Conservation (phyloP, 2,888 invertebrate genomes). For the Lasioglossum morio region DNA sequence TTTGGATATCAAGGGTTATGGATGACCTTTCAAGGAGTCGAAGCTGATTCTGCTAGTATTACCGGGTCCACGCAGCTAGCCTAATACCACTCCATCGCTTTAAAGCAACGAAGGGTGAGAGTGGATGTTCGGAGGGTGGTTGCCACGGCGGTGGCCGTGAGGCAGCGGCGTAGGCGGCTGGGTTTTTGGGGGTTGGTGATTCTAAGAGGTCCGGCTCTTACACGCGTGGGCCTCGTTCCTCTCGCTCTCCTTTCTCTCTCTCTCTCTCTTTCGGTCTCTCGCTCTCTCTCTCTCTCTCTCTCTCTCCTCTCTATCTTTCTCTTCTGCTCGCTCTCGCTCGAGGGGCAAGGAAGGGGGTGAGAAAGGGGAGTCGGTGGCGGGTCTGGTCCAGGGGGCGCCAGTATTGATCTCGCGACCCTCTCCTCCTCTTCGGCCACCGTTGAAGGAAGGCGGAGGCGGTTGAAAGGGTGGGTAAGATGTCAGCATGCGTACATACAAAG, state of each 20-base stretch:
- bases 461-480: slow-evolving; percentile 83
- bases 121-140: slow-evolving; percentile 77
- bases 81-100: slow-evolving; percentile 81
- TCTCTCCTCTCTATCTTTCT: background rate
- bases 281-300: background rate
- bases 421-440: slow-evolving; percentile 68
- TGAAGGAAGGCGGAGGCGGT: slow-evolving; percentile 74
- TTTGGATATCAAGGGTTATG: background rate
- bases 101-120: slow-evolving; percentile 79
- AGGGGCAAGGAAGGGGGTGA: slow-evolving; percentile 53
- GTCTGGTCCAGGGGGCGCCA: slow-evolving; percentile 83
- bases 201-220: slow-evolving; percentile 83
- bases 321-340: background rate
- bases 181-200: slow-evolving; percentile 79
- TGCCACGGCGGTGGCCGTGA: slow-evolving; percentile 73
- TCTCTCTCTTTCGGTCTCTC: slow-evolving; percentile 21
- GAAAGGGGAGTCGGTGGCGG: slow-evolving; percentile 74
- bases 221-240: slow-evolving; percentile 76
- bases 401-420: slow-evolving; percentile 83
- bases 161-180: slow-evolving; percentile 72
- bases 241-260: slow-evolving; percentile 22
- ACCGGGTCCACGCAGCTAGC: slow-evolving; percentile 13
- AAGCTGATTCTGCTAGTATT: background rate
- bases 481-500: slow-evolving; percentile 85
- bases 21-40: background rate